These are phyloP conservation scores for Lethenteron camtschaticum DNA, from an alignment of 2,113 vertebrate species.

Conservation along the genomic window DNA sequence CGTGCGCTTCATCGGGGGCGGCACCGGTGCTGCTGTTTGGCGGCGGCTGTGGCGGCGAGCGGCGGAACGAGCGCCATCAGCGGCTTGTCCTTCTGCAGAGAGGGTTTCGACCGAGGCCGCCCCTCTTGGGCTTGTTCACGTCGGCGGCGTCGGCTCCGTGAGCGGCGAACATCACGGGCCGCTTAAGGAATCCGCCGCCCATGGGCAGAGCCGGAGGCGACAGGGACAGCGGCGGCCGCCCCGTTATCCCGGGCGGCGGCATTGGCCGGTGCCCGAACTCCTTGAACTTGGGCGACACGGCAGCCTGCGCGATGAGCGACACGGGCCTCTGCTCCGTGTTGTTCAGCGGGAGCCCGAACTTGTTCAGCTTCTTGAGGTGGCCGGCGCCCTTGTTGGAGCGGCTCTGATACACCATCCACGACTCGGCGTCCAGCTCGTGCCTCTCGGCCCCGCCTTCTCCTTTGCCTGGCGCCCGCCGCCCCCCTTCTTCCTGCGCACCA, in stretches of 20 bases:
- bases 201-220: not conserved
- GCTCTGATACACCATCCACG: constrained; percentile 4
- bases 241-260: not conserved
- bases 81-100: constrained; percentile 15
- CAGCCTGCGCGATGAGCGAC: not conserved
- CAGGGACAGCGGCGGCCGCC: not conserved
- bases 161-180: too few relatives aligned
- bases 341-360: not conserved
- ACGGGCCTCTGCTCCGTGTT: not conserved
- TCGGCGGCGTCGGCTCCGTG: too few relatives aligned
- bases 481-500: too few relatives aligned
- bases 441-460: too few relatives aligned
- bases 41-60: constrained; percentile 17
- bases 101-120: constrained; percentile 15
- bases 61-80: not conserved
- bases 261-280: not conserved
- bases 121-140: not conserved
- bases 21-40: constrained; percentile 10
- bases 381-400: constrained; percentile 4
- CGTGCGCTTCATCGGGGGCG: not conserved
- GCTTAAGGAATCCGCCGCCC: too few relatives aligned
- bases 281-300: not conserved
- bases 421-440: not conserved
- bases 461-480: too few relatives aligned
- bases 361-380: not conserved